phyloP scores from a whole-genome alignment of 2,888 invertebrate genomes.

The Leptopilina drosophilae region DNA sequence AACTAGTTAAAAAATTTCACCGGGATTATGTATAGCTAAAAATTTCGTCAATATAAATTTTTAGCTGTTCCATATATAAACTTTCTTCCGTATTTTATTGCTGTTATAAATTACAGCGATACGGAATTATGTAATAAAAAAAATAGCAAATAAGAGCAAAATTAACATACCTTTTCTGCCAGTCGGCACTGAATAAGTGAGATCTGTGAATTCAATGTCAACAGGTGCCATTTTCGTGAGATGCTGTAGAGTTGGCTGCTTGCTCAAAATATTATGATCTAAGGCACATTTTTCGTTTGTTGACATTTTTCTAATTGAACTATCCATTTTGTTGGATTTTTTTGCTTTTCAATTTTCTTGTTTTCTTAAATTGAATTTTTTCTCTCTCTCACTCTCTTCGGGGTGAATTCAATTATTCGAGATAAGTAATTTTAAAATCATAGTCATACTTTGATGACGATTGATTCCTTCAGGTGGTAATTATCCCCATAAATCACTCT shows the following conservation, averaged over 20 bases:
- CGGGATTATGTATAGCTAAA: no score
- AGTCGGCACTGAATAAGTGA: conserved; percentile 88
- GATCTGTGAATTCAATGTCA: conserved; percentile 90
- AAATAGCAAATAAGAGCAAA: not conserved
- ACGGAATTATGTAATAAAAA: not conserved
- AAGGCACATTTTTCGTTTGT: not conserved
- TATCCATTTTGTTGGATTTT: conserved; percentile 12
- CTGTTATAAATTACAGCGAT: no score
- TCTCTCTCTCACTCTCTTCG: not conserved
- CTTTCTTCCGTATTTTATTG: no score
- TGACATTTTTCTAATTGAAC: not conserved
- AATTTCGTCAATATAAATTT: no score
- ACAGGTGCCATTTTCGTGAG: conserved; percentile 83
- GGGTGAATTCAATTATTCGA: not conserved
- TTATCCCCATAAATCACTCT: conserved; percentile 7
- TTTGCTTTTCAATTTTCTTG: no score
- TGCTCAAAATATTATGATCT: not conserved
- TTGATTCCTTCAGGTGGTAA: not conserved
- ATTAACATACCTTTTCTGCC: conserved; percentile 80
- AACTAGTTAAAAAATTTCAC: no score
- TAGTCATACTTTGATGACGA: conserved; percentile 4
- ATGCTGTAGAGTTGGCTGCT: not conserved
- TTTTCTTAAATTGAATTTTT: not conserved
- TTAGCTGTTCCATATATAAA: no score
- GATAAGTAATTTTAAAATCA: not conserved